Evolutionary conservation across 2,888 invertebrate species (phyloP).

Genomic region (Pyrgus malvae): DNA sequence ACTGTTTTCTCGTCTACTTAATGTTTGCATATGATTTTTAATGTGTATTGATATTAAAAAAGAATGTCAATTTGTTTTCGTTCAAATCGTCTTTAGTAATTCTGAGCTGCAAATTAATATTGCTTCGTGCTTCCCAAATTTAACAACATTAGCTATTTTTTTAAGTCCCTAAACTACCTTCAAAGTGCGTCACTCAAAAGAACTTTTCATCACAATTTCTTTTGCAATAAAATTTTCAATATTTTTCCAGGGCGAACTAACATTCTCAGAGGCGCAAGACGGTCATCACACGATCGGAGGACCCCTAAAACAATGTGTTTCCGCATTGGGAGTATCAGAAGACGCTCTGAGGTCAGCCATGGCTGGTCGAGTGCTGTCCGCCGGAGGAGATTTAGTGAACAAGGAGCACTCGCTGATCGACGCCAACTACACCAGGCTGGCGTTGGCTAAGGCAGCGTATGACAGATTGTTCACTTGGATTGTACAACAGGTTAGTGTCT

Average conservation of each 20-base stretch:
- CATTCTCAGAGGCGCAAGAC: constrained; percentile 82
- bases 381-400: constrained; percentile 86
- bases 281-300: constrained; percentile 82
- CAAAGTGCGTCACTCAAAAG: no score
- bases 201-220: no score
- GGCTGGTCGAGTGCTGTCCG: constrained; percentile 94
- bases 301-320: constrained; percentile 66
- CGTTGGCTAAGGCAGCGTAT: constrained; percentile 97
- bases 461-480: constrained; percentile 97
- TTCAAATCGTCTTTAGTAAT: no score
- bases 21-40: no score
- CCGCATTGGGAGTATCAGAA: constrained; percentile 82
- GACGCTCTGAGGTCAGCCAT: constrained; percentile 87
- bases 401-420: constrained; percentile 93
- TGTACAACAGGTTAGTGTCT: constrained; percentile 83
- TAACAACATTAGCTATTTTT: no score
- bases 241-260: constrained; percentile 81
- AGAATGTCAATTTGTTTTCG: no score
- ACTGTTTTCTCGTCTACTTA: no score
- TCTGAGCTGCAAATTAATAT: no score
- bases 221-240: no score
- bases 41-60: no score
- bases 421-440: constrained; percentile 94
- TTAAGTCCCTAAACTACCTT: no score
- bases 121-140: no score